Percentiles rank a stretch among this genome's conserved stretches.
Evolutionary conservation across 2,888 invertebrate species (phyloP).

Genomic region (Deilephila porcellus): DNA sequence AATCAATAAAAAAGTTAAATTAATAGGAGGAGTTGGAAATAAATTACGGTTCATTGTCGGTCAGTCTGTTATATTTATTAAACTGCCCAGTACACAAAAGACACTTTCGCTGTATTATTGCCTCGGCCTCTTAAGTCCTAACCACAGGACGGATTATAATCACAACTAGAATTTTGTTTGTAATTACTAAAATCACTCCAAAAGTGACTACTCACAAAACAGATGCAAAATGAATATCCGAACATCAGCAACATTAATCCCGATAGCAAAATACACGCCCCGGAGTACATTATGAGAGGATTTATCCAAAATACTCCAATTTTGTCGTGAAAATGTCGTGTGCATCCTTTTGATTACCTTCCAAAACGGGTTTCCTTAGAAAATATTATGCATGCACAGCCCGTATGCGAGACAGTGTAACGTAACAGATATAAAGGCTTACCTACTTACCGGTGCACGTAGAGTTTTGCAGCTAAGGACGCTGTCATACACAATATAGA

Average conservation of each 20-base stretch:
- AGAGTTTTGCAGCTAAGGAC: slow-evolving; percentile 37
- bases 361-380: slow-evolving; percentile 30
- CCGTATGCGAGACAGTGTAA: slow-evolving; percentile 45
- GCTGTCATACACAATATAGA: slow-evolving; percentile 9
- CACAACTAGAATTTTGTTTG: too few species aligned
- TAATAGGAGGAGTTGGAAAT: too few species aligned
- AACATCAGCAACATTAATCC: background rate
- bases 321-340: slow-evolving; percentile 25
- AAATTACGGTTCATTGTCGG: too few species aligned
- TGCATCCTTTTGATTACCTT: slow-evolving; percentile 31
- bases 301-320: slow-evolving; percentile 6
- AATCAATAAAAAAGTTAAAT: too few species aligned
- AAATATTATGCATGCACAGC: slow-evolving; percentile 41
- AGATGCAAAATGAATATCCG: too few species aligned
- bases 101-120: too few species aligned
- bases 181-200: too few species aligned
- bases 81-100: too few species aligned
- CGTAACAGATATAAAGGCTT: slow-evolving; percentile 45
- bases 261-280: background rate
- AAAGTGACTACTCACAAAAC: too few species aligned
- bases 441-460: slow-evolving; percentile 43
- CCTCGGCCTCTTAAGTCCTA: too few species aligned
- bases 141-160: too few species aligned
- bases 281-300: background rate
- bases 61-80: too few species aligned